Evolutionary conservation across 2,888 invertebrate species (phyloP).

Genomic region (Syrista parreyssii): DNA sequence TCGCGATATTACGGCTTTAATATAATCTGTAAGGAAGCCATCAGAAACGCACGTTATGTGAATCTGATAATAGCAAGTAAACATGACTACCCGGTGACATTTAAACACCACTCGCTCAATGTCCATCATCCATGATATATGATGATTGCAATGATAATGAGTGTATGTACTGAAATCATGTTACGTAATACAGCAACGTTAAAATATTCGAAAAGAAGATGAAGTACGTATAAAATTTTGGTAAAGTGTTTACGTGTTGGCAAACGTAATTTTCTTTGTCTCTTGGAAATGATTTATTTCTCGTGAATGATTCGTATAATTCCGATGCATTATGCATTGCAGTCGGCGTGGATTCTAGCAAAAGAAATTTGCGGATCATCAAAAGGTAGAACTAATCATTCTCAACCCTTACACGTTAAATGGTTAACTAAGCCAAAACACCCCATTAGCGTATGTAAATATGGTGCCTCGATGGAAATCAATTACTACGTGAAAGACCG

Average conservation of each 20-base stretch:
- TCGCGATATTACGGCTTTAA: not conserved
- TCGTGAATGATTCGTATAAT: not conserved
- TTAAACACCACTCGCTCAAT: constrained; percentile 23
- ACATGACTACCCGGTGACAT: constrained; percentile 31
- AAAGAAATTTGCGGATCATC: constrained; percentile 18
- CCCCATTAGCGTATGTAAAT: constrained; percentile 53
- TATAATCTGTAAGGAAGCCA: not conserved
- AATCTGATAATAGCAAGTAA: constrained; percentile 24
- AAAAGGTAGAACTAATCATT: constrained; percentile 17
- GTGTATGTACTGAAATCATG: constrained; percentile 32
- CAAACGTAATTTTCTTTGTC: not conserved
- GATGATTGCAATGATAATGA: constrained; percentile 43
- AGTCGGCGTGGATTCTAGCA: not conserved
- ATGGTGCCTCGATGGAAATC: constrained; percentile 43
- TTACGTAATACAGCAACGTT: constrained; percentile 33
- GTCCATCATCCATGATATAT: constrained; percentile 34
- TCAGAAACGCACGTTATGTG: not conserved
- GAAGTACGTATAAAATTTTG: constrained; percentile 13
- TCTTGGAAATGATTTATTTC: not conserved
- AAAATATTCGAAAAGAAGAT: not conserved
- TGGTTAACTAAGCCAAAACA: constrained; percentile 23
- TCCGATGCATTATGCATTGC: not conserved
- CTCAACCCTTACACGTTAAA: constrained; percentile 11
- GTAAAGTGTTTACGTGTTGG: not conserved
- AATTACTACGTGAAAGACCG: constrained; percentile 41